Evolutionary conservation across 2,797 vertebrate species (phyloP).

Genomic region (Peromyscus melanophrys): DNA sequence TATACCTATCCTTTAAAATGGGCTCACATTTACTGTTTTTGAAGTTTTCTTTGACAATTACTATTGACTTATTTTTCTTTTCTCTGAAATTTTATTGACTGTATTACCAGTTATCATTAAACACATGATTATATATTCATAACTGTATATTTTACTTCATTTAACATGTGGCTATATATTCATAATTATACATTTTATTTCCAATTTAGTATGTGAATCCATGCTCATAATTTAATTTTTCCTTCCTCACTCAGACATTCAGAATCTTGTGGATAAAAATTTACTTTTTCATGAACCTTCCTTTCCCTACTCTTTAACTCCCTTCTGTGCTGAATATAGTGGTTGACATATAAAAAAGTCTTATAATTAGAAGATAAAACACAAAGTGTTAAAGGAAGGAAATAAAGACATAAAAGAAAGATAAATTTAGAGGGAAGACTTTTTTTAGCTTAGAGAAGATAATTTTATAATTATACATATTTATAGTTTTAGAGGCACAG

Average conservation of each 20-base stretch:
- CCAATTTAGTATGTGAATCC: background rate
- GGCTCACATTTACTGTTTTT: background rate
- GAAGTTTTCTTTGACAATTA: slow-evolving; percentile 42
- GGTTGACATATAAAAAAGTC: background rate
- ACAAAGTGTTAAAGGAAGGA: slow-evolving; percentile 46
- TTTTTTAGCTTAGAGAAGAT: slow-evolving; percentile 62
- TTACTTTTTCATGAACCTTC: background rate
- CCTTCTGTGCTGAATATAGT: slow-evolving; percentile 34
- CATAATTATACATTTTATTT: background rate
- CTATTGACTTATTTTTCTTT: slow-evolving; percentile 36
- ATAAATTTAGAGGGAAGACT: slow-evolving; percentile 20
- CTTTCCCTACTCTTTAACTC: background rate
- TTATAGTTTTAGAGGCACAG: slow-evolving; percentile 60
- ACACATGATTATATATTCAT: background rate
- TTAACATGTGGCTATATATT: background rate
- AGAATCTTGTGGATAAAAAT: background rate
- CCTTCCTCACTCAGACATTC: slow-evolving; percentile 22
- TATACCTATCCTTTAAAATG: slow-evolving; percentile 30
- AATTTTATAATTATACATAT: slow-evolving; percentile 67
- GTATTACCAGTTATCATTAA: background rate
- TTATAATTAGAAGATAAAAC: slow-evolving; percentile 43
- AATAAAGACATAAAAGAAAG: slow-evolving; percentile 57
- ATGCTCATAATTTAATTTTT: background rate
- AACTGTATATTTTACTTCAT: background rate
- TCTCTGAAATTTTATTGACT: background rate